Percentiles rank a stretch among this genome's conserved stretches.
Conservation (phyloP, 2,888 invertebrate species). For the Chrysotoxum bicinctum region DNA sequence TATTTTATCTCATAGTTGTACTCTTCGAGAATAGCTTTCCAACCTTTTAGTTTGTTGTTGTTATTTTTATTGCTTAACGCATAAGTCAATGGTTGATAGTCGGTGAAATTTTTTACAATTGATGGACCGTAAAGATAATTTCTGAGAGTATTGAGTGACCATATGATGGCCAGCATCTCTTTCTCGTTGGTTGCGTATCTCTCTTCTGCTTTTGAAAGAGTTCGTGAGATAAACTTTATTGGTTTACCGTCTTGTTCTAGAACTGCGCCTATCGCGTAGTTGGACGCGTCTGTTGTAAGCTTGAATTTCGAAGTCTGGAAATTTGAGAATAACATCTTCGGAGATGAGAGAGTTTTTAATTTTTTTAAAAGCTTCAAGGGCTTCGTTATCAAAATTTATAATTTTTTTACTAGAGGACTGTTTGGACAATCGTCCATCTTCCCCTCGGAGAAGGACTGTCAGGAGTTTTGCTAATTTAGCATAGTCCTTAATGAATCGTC, state of each 20-base stretch:
- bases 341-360: not conserved
- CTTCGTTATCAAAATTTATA: not conserved
- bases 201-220: no score
- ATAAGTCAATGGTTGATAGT: no score
- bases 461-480: no score
- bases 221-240: no score
- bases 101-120: no score
- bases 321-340: not conserved
- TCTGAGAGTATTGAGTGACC: no score
- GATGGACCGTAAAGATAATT: no score
- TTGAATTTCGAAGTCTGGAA: not conserved
- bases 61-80: no score
- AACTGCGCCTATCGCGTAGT: no score
- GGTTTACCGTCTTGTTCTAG: no score
- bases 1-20: conserved; percentile 62
- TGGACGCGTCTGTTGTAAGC: not conserved
- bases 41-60: conserved; percentile 55
- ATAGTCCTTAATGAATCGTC: not conserved
- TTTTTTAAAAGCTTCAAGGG: not conserved
- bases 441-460: not conserved
- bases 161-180: no score
- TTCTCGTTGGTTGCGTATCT: no score
- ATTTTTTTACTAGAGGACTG: not conserved
- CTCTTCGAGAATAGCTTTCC: conserved; percentile 60
- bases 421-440: not conserved